Evolutionary conservation across 2,888 invertebrate genomes (phyloP), one percentile per base, ranked within the genome.

Genomic region (Prenolepis imparis): DNA sequence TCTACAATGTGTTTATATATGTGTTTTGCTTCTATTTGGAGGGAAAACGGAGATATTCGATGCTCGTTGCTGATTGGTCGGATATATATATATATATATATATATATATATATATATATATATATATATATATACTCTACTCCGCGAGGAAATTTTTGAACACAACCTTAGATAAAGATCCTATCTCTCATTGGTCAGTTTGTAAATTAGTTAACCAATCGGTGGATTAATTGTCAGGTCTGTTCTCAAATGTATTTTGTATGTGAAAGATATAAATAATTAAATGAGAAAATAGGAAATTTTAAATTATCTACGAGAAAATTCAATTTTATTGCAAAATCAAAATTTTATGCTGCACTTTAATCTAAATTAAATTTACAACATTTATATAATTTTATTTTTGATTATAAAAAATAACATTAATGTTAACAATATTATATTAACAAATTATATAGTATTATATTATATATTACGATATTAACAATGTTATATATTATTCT

Each of bases 371-470:
- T 68, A 24, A 67, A 67, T 44, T 67, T 67, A 9, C 5, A 44
- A 3, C 2, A 67, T 1, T 67, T 18, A 11, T 15, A 6, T n/a
- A n/a, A n/a, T n/a, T 5, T 28, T 44, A 44, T 41, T 66, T 48
- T n/a, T 66, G 1, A 15, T 41, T 66, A 15, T 67, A 67, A 67
- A 66, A 52, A 67, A 67, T 67, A 67, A 24, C 21, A 44, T 3
- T n/a, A 64, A 24, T 28, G 6, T 28, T 41, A 21, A 9, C 15
- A 41, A 15, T 67, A 67, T 44, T 67, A 48, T 64, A 39, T 9
- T 4, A 66, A 4, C 8, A 66, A n/a, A 64, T 21, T 0, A 32
- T 3, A 18, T 64, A 64, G 21, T 39, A 21, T 0, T 39, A 64
- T 64, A n/a, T 39, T 64, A 67, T 6, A 67, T 44, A 44, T 52